A percentile compares a stretch with the other conserved stretches of the same genome.
phyloP scores from a whole-genome alignment of 2,888 invertebrate species.

The Diploptera punctata region DNA sequence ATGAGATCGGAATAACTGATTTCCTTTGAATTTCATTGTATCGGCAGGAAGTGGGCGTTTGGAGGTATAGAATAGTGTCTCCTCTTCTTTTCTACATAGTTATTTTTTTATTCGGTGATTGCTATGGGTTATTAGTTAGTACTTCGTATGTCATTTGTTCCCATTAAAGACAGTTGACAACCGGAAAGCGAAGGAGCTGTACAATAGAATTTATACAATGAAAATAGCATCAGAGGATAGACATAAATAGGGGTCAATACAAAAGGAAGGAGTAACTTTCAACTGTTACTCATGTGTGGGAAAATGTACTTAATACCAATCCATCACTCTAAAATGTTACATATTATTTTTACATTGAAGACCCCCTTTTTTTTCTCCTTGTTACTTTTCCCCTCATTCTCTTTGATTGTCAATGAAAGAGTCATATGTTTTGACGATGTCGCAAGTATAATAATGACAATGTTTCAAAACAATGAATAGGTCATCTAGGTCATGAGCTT shows the following conservation, averaged over 20 bases:
- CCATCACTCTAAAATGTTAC: conserved; percentile 23
- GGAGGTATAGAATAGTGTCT: conserved; percentile 2
- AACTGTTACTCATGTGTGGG: conserved; percentile 17
- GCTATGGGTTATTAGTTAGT: conserved; percentile 40
- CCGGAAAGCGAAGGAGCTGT: conserved; percentile 30
- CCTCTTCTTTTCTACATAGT: conserved; percentile 2
- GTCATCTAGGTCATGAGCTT: not conserved
- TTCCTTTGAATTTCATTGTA: conserved; percentile 29
- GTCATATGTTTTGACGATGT: not conserved
- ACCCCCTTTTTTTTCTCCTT: not conserved
- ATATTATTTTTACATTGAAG: not conserved
- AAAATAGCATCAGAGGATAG: conserved; percentile 14
- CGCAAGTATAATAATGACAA: not conserved
- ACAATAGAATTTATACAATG: conserved; percentile 21
- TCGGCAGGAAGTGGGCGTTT: conserved; percentile 37
- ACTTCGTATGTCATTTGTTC: conserved; percentile 40
- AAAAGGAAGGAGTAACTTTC: conserved; percentile 26
- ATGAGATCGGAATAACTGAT: conserved; percentile 32
- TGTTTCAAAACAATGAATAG: conserved; percentile 2
- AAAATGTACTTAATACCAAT: conserved; percentile 22
- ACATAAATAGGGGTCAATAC: conserved; percentile 27
- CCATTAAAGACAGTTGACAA: conserved; percentile 39
- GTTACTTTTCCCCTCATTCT: not conserved
- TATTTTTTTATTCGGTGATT: conserved; percentile 34
- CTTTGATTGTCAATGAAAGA: not conserved